Evolutionary conservation across 2,113 vertebrate genomes (phyloP).

Genomic region (Notothenia coriiceps): DNA sequence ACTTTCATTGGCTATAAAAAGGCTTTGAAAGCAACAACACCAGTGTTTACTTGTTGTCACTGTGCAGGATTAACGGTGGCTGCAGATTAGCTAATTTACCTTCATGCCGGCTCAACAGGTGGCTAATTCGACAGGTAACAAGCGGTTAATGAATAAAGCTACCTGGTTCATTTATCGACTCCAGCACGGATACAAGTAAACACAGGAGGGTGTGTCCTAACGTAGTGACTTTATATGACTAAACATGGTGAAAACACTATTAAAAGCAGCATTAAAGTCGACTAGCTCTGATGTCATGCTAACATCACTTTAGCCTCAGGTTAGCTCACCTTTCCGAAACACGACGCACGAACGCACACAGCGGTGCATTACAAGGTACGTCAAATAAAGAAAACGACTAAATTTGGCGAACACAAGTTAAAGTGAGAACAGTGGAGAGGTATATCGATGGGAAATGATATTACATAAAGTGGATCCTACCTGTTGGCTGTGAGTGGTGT

Average conservation of each 20-base stretch:
- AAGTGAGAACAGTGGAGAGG: not conserved
- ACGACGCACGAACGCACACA: not conserved
- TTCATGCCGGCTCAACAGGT: conserved; percentile 63
- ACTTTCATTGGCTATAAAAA: not conserved
- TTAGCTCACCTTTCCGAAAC: conserved; percentile 47
- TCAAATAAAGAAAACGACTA: not conserved
- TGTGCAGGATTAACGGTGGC: conserved; percentile 18
- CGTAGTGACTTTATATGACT: not conserved
- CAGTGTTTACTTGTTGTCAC: not conserved
- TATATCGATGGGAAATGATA: not conserved
- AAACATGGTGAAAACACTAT: not conserved
- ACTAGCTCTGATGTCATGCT: conserved; percentile 27
- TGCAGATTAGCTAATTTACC: conserved; percentile 49
- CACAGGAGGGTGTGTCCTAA: not conserved
- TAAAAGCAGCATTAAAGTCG: not conserved
- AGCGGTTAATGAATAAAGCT: conserved; percentile 23
- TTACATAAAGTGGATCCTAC: conserved; percentile 48
- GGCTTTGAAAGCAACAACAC: not conserved
- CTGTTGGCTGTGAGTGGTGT: conserved; percentile 41
- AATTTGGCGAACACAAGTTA: not conserved
- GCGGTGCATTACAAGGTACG: not conserved
- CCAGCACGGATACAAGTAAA: not conserved
- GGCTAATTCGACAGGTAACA: conserved; percentile 58
- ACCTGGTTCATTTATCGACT: conserved; percentile 8
- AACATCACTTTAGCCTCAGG: conserved; percentile 58